phyloP scores from a whole-genome alignment of 2,113 vertebrate genomes.

The Gopherus flavomarginatus region DNA sequence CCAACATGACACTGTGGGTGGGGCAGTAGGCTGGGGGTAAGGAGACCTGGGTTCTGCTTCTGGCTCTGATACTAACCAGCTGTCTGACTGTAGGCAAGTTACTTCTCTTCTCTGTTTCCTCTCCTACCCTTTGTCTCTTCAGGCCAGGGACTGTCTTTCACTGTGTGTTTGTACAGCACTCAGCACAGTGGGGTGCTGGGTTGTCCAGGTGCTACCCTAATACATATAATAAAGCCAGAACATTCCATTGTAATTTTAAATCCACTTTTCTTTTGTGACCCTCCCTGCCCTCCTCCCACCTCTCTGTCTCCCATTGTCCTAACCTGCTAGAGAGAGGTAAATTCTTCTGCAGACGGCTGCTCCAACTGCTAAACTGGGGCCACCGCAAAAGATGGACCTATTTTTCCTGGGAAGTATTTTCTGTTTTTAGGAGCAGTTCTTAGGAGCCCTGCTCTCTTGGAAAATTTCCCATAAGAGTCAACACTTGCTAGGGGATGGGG shows the following conservation, averaged over 20 bases:
- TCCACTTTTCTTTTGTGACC: not conserved
- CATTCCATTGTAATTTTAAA: not conserved
- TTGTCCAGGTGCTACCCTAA: not conserved
- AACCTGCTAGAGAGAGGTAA: not conserved
- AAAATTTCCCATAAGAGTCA: not conserved
- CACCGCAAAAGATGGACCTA: no score
- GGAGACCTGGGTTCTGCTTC: not conserved
- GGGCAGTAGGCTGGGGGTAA: not conserved
- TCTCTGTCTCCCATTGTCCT: not conserved
- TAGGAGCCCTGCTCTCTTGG: accelerated
- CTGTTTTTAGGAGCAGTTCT: not conserved
- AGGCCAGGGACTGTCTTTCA: not conserved
- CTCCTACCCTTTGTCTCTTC: not conserved
- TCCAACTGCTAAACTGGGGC: not conserved
- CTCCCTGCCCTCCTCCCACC: not conserved
- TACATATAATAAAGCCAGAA: not conserved
- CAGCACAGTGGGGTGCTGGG: not conserved
- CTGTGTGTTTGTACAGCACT: not conserved
- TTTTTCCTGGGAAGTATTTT: not conserved
- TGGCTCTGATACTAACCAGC: no score
- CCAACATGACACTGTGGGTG: no score
- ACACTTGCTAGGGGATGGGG: not conserved
- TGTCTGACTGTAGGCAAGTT: not conserved
- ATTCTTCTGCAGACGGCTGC: not conserved
- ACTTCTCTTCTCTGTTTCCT: not conserved